A percentile compares a stretch with the other conserved stretches of the same genome.
These are phyloP conservation scores for Pachypanchax playfairii DNA, from an alignment of 2,113 vertebrate genomes.

Conservation along the genomic window DNA sequence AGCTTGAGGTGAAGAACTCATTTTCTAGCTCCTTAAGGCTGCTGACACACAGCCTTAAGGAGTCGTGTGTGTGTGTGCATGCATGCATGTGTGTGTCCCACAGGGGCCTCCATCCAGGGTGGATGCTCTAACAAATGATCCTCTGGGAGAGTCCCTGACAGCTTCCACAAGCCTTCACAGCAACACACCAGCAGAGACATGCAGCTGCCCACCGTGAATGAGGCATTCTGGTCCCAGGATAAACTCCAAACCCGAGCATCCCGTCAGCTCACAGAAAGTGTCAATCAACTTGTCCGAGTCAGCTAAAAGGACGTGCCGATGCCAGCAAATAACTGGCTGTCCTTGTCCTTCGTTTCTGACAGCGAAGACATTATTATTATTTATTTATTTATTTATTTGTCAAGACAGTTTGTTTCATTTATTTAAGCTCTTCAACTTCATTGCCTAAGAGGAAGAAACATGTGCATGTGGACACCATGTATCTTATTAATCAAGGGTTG, in stretches of 20 bases:
- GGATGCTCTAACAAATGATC: slow-evolving; percentile 41
- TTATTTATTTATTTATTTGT: too few species aligned
- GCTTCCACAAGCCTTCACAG: slow-evolving; percentile 3
- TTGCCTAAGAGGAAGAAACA: slow-evolving; percentile 3
- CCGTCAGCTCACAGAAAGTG: slow-evolving; percentile 61
- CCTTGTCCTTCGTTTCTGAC: slow-evolving; percentile 50
- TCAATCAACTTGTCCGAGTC: slow-evolving; percentile 59
- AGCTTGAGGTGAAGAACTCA: slow-evolving; percentile 31
- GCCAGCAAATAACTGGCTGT: slow-evolving; percentile 26
- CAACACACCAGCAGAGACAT: slow-evolving; percentile 18
- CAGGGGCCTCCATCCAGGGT: slow-evolving; percentile 27
- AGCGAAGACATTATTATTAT: slow-evolving; percentile 13
- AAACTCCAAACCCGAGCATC: slow-evolving; percentile 55
- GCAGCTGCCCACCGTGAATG: slow-evolving; percentile 24
- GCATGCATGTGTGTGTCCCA: slow-evolving; percentile 22
- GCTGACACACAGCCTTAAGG: slow-evolving; percentile 6
- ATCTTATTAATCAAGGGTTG: slow-evolving; percentile 13
- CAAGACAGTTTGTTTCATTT: slow-evolving; percentile 15
- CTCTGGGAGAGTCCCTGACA: slow-evolving; percentile 48
- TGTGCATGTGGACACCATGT: slow-evolving; percentile 11
- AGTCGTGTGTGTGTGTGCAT: slow-evolving; percentile 19
- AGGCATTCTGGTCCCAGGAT: slow-evolving; percentile 49
- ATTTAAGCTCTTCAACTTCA: slow-evolving; percentile 16
- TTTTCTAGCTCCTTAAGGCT: slow-evolving; percentile 22
- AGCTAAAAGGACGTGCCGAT: slow-evolving; percentile 50